A percentile compares a stretch with the other conserved stretches of the same genome.
phyloP scores from a whole-genome alignment of 2,888 invertebrate genomes.

The Coelinius sp. region DNA sequence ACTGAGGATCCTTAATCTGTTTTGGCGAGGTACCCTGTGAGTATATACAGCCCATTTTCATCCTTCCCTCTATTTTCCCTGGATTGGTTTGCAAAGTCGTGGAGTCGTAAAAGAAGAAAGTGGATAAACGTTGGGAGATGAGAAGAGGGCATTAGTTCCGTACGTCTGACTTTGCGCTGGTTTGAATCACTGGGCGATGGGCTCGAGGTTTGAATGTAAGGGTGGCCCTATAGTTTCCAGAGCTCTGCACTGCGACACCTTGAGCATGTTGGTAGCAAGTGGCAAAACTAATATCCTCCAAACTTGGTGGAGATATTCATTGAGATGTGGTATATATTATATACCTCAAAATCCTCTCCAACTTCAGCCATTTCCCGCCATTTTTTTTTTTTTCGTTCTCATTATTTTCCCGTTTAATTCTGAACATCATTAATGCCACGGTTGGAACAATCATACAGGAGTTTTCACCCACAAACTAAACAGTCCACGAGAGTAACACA shows the following conservation, averaged over 20 bases:
- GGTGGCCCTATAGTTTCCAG: not conserved
- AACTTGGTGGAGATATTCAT: not conserved
- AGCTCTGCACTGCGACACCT: not conserved
- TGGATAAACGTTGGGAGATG: conserved; percentile 4
- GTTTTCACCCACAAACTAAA: conserved; percentile 43
- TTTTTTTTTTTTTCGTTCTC: not conserved
- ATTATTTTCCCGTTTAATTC: not conserved
- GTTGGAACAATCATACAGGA: conserved; percentile 44
- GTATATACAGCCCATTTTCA: not conserved
- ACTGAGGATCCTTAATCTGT: not conserved
- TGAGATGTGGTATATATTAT: not conserved
- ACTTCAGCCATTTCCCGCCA: not conserved
- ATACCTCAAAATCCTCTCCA: not conserved
- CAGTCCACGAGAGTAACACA: conserved; percentile 31
- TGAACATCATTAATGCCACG: conserved; percentile 41
- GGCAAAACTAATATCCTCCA: not conserved
- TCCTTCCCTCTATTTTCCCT: not conserved
- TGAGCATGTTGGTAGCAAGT: not conserved
- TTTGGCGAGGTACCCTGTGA: conserved; percentile 7
- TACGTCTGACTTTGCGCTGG: conserved; percentile 19
- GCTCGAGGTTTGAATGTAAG: not conserved
- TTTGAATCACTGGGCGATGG: conserved; percentile 14
- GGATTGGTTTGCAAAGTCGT: not conserved
- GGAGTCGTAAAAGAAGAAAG: conserved; percentile 10
- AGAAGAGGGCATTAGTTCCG: conserved; percentile 20